Base-by-base conservation (phyloP, 2,113 vertebrate genomes). In the Coptodon rendalli region DNA sequence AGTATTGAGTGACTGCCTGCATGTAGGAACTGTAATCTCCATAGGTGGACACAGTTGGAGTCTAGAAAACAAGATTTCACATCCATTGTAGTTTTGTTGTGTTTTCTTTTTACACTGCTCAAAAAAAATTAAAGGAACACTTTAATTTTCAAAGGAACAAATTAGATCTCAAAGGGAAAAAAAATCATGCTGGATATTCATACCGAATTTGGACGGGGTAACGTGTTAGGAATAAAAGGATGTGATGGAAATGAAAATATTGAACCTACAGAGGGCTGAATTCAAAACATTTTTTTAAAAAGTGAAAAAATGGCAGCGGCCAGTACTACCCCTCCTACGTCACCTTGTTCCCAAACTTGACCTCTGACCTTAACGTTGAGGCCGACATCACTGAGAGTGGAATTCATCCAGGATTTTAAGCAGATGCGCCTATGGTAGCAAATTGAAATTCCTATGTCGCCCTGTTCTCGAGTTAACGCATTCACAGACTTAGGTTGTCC, bases 11-110 rank as follows among this genome's bases (percentile, higher is more conserved):
- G 66, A 97, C 83, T 5, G 96, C 95, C 90, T 96, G 96, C 95
- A 98, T 96, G 96, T 96, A 97, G 86, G 96, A 93, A 29, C 81
- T 96, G 94, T 95, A 97, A 89, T 95, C 96, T 52, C 96, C 94
- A 80, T 95, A 96, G 78, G 93, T 90, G 22, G 95, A 87, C 43
- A 94, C 94, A 3, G 93, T 36, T 29, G 94, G 84, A 88, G 95
- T 92, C 97, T 97, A 92, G 24, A 87, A 80, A 48, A 83, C 45
- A 83, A 87, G 17, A 29, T 76, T 76, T 50, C 24, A 50, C 71
- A 76, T 78, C 43, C 71, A 50, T 50, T 78, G 43, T 50, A 50
- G 43, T n/a, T 31, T 78, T 31, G 43, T 31, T 31, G 27, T 50
- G 27, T 12, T 50, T 31, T 29, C 5, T 63, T 48, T 76, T 29